These are phyloP conservation scores for Pocota personata DNA, from an alignment of 2,888 invertebrate species.

Conservation along the genomic window DNA sequence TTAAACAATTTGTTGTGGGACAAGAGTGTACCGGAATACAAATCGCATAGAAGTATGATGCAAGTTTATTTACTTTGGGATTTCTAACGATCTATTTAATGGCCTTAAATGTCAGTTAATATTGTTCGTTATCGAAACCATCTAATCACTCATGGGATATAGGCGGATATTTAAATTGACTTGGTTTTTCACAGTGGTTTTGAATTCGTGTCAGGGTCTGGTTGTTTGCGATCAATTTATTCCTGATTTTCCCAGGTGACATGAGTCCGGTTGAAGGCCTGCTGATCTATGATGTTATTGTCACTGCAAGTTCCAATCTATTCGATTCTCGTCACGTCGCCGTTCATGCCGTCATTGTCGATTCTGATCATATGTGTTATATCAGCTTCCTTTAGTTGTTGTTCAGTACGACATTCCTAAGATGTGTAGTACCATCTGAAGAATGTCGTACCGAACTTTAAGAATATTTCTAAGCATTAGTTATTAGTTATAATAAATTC, in stretches of 20 bases:
- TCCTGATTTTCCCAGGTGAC: background rate
- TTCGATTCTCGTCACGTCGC: background rate
- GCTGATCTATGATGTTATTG: background rate
- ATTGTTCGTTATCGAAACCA: background rate
- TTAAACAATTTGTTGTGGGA: background rate
- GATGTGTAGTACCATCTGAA: no score
- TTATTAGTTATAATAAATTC: no score
- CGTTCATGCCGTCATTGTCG: background rate
- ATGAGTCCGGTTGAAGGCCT: background rate
- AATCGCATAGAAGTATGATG: background rate
- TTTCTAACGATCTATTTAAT: slow-evolving; percentile 4
- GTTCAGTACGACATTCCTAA: background rate
- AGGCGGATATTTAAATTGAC: background rate
- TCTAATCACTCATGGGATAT: background rate
- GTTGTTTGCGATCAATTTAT: background rate
- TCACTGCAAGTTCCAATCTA: background rate
- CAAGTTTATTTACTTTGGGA: background rate
- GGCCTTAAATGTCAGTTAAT: background rate
- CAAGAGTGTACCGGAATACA: background rate
- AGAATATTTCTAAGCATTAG: no score
- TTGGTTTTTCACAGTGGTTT: background rate
- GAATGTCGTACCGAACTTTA: no score
- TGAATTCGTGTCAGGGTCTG: background rate
- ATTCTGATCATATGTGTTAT: background rate
- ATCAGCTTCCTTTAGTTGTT: background rate